Evolutionary conservation across 2,888 invertebrate species (phyloP), one percentile per base, ranked within the genome.

Genomic region (Chirona hameri): DNA sequence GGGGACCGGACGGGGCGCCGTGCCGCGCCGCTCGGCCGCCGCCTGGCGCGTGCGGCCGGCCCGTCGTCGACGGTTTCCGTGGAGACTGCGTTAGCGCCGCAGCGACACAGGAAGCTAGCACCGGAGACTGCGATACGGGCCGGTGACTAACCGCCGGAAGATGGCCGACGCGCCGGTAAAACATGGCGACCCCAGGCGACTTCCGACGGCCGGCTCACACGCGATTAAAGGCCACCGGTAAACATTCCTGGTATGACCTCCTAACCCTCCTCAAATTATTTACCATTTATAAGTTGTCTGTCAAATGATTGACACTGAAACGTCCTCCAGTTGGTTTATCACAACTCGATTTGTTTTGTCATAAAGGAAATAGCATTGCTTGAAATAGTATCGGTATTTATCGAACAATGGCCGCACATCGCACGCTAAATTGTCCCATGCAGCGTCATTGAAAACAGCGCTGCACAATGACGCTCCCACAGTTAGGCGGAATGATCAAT

Each of bases 51-150:
- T 24, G 39, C 39, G 39, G 39, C 39, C 76, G 76, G 7, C 76
- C 39, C 9, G 21, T 1, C 24, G 31, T 9, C 46, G 24, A 39
- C 46, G 46, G 31, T 10, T 18, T 10, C 72, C 39, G 52, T 72
- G 72, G 72, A 72, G 72, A 72, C 72, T 72, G 72, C 72, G 52
- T 12, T 52, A 72, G 76, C 46, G 39, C 24, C 46, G 76, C 12
- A 0, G 46, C 18, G 21, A 39, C 76, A 76, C 76, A 76, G 76
- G 76, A 76, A 76, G 12, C 46, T 15, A 76, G 46, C 72, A 39
- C 46, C 76, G 46, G 76, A 10, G 76, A 76, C 76, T 76, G 76
- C 46, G 46, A 39, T 9, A 24, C 12, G 76, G 76, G 24, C n/a
- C 10, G n/a, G n/a, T 46, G 46, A 29, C 69, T 7, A 10, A 24